Evolutionary conservation across 2,113 vertebrate species (phyloP).

Genomic region (Pristiophorus japonicus): DNA sequence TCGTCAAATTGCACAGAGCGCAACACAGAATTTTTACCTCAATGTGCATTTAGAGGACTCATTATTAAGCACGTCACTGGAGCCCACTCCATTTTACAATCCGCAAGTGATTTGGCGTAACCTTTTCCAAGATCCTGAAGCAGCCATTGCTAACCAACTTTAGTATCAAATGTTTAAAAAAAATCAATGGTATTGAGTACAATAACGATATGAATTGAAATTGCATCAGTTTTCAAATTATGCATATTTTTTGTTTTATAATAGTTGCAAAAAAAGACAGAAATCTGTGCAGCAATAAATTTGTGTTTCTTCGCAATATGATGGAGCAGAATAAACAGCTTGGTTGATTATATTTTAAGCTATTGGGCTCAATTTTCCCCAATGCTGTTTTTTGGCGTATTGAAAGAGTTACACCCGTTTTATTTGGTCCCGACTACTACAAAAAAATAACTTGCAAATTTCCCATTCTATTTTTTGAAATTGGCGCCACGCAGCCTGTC

Average conservation of each 20-base stretch:
- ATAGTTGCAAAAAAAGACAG: background rate
- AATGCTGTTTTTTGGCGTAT: no score
- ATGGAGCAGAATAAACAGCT: background rate
- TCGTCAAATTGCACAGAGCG: background rate
- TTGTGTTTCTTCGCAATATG: background rate
- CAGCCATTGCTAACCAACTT: background rate
- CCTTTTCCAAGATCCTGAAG: background rate
- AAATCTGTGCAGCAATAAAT: background rate
- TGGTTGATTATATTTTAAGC: no score
- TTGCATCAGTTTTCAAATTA: background rate
- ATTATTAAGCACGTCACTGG: background rate
- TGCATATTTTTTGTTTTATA: background rate
- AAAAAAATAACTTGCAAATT: no score
- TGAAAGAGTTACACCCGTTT: no score
- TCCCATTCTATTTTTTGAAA: no score
- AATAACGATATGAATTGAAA: no score
- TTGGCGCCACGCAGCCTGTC: no score
- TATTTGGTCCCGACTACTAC: no score
- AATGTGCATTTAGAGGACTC: background rate
- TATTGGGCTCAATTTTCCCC: no score
- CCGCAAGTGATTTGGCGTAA: background rate
- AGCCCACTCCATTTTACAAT: background rate
- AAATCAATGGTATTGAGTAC: no score
- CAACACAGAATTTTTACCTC: background rate
- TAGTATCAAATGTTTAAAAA: background rate